Evolutionary conservation across 2,888 invertebrate genomes (phyloP), one percentile per base, ranked within the genome.

Genomic region (Doris montereyensis): DNA sequence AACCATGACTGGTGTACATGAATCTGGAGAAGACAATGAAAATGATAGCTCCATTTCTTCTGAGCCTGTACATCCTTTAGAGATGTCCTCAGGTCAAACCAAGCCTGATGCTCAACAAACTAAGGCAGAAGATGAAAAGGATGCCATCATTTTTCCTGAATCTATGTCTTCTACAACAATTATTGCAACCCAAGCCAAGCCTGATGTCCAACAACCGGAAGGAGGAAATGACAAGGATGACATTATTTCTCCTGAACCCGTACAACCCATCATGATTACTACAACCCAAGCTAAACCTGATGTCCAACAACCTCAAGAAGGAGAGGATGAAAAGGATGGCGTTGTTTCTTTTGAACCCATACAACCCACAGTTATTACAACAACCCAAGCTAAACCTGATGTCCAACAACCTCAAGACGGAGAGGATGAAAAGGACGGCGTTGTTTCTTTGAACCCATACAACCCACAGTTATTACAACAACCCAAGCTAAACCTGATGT

Each of bases 401-500:
- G 24, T 70, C n/a, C 70, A 70, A 30, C 70, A 70, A 70, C 2
- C 34, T 4, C 8, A n/a, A 24, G 24, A 2, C 26, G 21, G 10
- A 5, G 52, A 41, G 8, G 17, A 41, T 41, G 52, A 17, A 10
- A 41, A 17, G 5, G 52, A 17, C 17, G 17, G 17, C 5, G 17
- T 41, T 24, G 62, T 32, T 28, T n/a, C n/a, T 74, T 62, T 34
- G 26, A 77, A 41, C 57, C 24, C 3, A 70, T 71, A 30, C 28
- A 71, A n/a, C 70, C 28, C 62, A 71, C 62, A 41, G 67, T 81
- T 57, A 75, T 78, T 5, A 76, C 81, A 30, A 77, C 79, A 60
- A 79, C 81, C 21, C 75, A 81, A 70, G 81, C 83, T 17, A 71
- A 81, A 34, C 76, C 82, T 4, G 83, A 83, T 57, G 76, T 79